Evolutionary conservation across 2,113 vertebrate genomes (phyloP).

Genomic region (Microtus oregoni): DNA sequence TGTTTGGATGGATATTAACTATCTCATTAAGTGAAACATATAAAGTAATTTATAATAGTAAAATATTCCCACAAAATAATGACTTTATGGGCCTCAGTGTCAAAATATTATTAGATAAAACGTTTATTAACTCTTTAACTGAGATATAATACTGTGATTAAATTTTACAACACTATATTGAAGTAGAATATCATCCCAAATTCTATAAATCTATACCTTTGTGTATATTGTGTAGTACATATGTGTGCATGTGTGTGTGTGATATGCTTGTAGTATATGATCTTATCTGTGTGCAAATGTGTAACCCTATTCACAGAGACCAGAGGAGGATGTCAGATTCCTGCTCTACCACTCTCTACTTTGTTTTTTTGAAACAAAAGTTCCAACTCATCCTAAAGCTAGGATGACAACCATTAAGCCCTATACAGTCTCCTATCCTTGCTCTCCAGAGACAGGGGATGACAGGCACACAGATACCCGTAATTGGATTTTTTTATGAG

Average conservation of each 20-base stretch:
- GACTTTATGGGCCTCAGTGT: not conserved
- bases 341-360: not conserved
- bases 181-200: slow-evolving; percentile 15
- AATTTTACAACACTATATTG: slow-evolving; percentile 29
- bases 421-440: not conserved
- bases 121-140: slow-evolving; percentile 43
- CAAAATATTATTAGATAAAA: slow-evolving; percentile 44
- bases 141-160: not conserved
- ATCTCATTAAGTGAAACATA: slow-evolving; percentile 35
- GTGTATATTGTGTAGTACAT: not conserved
- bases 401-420: not conserved
- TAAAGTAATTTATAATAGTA: not conserved
- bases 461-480: not conserved
- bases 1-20: slow-evolving; percentile 45
- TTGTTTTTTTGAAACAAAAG: not conserved
- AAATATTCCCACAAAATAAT: slow-evolving; percentile 52
- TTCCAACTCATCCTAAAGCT: not conserved
- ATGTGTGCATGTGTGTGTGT: not conserved
- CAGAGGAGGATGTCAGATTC: not conserved
- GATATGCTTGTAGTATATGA: not conserved
- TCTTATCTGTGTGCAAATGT: not conserved
- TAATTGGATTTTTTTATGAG: not conserved
- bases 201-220: not conserved
- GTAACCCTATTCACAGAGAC: not conserved
- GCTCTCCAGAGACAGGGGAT: not conserved